Percentiles rank a stretch among this genome's conserved stretches.
Evolutionary conservation across 2,888 invertebrate genomes (phyloP).

Genomic region (Alentia gelatinosa): DNA sequence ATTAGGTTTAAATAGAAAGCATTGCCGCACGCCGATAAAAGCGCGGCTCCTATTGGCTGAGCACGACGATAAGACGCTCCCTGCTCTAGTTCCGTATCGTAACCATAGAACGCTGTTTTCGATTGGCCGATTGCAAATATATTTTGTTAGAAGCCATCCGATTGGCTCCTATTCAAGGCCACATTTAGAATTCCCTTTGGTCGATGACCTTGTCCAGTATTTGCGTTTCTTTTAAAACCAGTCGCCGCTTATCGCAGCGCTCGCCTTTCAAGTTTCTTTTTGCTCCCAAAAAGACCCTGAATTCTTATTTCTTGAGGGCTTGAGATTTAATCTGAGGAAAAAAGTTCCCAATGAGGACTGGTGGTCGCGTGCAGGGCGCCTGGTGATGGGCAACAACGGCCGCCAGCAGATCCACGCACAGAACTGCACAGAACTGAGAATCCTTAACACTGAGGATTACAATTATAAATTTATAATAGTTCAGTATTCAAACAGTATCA

Average conservation of each 20-base stretch:
- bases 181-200: slow-evolving; percentile 32
- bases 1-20: slow-evolving; percentile 20
- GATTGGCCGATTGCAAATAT: neutral
- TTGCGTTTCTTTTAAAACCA: neutral
- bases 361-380: neutral
- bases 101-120: neutral
- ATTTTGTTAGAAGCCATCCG: neutral
- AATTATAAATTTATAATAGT: too few relatives aligned
- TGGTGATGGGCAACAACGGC: too few relatives aligned
- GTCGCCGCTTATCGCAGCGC: neutral
- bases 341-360: neutral
- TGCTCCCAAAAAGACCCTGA: neutral
- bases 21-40: neutral
- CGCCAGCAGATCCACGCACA: too few relatives aligned
- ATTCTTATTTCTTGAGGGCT: neutral
- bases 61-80: neutral
- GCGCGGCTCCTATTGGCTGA: neutral
- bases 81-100: neutral
- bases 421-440: too few relatives aligned
- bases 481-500: too few relatives aligned
- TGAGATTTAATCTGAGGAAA: slow-evolving; percentile 5
- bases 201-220: neutral
- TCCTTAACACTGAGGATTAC: too few relatives aligned
- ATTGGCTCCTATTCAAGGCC: slow-evolving; percentile 10
- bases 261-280: neutral